Base-by-base conservation (phyloP, 1,140 invertebrate species). In the Pseudachorutes palmiensis region DNA sequence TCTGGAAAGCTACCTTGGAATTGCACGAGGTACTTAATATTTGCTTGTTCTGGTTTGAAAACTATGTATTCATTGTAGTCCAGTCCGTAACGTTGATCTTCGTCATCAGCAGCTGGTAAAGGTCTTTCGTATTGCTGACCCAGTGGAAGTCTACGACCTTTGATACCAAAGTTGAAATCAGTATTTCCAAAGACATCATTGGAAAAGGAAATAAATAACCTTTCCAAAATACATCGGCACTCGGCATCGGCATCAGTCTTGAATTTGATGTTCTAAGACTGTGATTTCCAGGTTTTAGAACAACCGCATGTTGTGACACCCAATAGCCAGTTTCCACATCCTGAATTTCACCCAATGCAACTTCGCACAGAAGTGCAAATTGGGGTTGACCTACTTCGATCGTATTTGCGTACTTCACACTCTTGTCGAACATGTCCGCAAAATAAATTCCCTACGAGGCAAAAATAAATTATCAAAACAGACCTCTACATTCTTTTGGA, bases 361-460 rank as follows among this genome's bases (percentile, higher is more conserved):
- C 72, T 41, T 73, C 72, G 48, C 72, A 70, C 0, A 73, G 29
- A 22, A 73, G 62, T n/a, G 70, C 57, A 33, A 32, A 73, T n/a
- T n/a, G n/a, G 14, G 24, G 14, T n/a, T 14, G 29, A 24, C n/a
- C 36, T n/a, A 22, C 16, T 24, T 30, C 26, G 22, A 12, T 16
- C 14, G 58, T 33, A 5, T 30, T 24, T 33, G 62, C 65, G 33
- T 70, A 73, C 2, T 60, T 24, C 14, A 69, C 41, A 66, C 78
- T 79, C 69, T 81, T 80, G 28, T 63, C 67, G 72, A 80, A 81
- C 57, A 76, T 75, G 68, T 81, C 79, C 1, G 80, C 75, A 65
- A 77, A 76, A 68, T 81, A 81, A 33, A 81, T 76, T 28, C 80
- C 79, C 79, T 80, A 73, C 36, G 19, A 19, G 19, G 19, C 9